Evolutionary conservation across 2,113 vertebrate species (phyloP), one percentile per base, ranked within the genome.

Genomic region (Coptodon bakossiorum): DNA sequence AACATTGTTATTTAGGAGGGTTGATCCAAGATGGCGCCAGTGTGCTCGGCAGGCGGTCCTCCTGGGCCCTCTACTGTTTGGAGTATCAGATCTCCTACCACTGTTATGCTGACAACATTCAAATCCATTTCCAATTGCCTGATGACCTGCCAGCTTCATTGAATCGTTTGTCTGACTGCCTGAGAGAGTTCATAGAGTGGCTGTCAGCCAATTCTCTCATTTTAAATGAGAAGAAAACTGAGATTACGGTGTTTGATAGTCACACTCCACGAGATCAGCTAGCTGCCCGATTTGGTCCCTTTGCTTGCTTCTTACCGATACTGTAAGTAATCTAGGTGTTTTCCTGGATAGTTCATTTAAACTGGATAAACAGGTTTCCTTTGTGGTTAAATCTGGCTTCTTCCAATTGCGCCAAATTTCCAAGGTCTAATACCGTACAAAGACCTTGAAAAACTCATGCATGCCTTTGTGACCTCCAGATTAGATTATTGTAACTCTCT

Each of bases 161-260:
- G 57, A 61, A 61, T 61, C 0, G 0, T 0, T 61, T 61, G 57
- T 19, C 57, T 61, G 57, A 61, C 57, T 4, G 8, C 29, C 17
- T 34, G 0, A 4, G 29, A 61, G 29, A 61, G 57, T 0, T 61
- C 57, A 0, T 27, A 27, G 52, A 56, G 57, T 61, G 57, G 29
- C 14, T 61, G 57, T 61, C 29, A 61, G 57, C 29, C 5, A 61
- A 19, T 34, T 61, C 29, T 61, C 1, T 61, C 5, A 61, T 34
- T 61, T 61, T 61, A 19, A 61, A 19, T 34, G 29, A 61, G 16
- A 61, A 61, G 29, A 61, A 34, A 61, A 61, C 3, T 61, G 57
- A 34, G 29, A 61, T 61, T 61, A 61, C 34, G 0, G 16, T 61
- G 29, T 34, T 61, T 61, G 3, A 61, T 61, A 61, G 57, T 61